phyloP scores from a whole-genome alignment of 2,797 vertebrate genomes.

The Pipistrellus nathusii region DNA sequence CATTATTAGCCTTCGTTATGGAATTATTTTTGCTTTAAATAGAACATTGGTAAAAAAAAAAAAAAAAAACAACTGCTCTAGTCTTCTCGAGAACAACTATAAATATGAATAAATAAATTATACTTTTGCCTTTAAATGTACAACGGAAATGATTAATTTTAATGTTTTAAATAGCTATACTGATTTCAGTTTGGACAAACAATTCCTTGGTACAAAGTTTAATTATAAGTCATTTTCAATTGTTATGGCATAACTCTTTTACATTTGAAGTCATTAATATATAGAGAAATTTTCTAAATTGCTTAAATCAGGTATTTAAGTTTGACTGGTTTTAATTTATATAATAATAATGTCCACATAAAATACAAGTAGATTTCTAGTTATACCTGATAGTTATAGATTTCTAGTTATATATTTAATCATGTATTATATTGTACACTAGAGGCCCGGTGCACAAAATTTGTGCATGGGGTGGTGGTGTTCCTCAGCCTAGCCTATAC shows the following conservation, averaged over 20 bases:
- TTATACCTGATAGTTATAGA: not conserved
- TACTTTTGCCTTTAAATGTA: slow-evolving; percentile 21
- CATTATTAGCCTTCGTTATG: slow-evolving; percentile 32
- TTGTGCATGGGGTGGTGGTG: no score
- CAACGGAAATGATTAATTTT: slow-evolving; percentile 20
- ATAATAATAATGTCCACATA: not conserved
- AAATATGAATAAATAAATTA: slow-evolving; percentile 16
- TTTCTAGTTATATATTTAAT: slow-evolving; percentile 43
- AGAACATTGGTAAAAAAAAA: not conserved
- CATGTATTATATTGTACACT: not conserved
- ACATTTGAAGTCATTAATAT: not conserved
- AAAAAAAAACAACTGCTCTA: slow-evolving; percentile 27
- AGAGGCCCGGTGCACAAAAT: no score
- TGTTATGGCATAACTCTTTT: not conserved
- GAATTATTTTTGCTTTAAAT: slow-evolving; percentile 40
- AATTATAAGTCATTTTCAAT: slow-evolving; percentile 22
- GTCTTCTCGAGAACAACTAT: not conserved
- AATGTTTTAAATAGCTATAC: slow-evolving; percentile 18
- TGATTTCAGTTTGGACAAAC: slow-evolving; percentile 21
- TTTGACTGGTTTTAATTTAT: slow-evolving; percentile 38
- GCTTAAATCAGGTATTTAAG: slow-evolving; percentile 30
- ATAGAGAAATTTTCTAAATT: slow-evolving; percentile 33
- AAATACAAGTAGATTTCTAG: slow-evolving; percentile 45
- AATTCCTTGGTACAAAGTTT: slow-evolving; percentile 53
- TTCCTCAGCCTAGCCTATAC: no score